Base-by-base conservation (phyloP, 2,113 vertebrate genomes). In the Vidua chalybeata region DNA sequence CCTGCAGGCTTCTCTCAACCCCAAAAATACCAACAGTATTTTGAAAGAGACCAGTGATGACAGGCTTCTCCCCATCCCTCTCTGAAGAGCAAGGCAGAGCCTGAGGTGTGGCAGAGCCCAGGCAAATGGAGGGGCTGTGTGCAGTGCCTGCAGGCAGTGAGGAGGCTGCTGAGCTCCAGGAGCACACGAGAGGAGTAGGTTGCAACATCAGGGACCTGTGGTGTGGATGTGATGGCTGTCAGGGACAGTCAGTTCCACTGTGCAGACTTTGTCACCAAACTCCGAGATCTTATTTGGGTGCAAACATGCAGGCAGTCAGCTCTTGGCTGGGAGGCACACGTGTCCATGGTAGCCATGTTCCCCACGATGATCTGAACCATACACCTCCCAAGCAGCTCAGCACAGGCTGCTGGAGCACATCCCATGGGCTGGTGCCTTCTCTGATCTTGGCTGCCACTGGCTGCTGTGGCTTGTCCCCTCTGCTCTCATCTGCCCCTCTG, bases 351-450 rank as follows among this genome's bases (percentile, higher is more conserved):
- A 77, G 55, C n/a, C 5, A 2, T 9, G 51, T 11, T 91, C 37
- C 41, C 31, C 0, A 0, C 1, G 2, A 4, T 10, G 24, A 3
- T 5, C n/a, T 49, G 51, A 41, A 31, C 3, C 35, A 15, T 11
- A 3, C 8, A 30, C 12, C n/a, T 51, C n/a, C 30, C 6, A 11
- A 35, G 22, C 27, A 66, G 19, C 24, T 49, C 31, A 49, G 39
- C 55, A 31, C 24, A 7, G 14, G 37, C 33, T 5, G 5, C 59
- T 43, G 51, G 30, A 84, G 13, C 24, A 19, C 0, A 5, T 66
- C 31, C 63, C 9, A 4, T 0, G 15, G 49, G 16, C 16, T 4
- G 2, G 23, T 1, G 2, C 23, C 62, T 79, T 39, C 80, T 59
- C 39, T 41, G 24, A 16, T 19, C 27, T 27, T 56, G 81, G 24